Conservation (phyloP, 2,113 vertebrate species). For the Mesoclemmys tuberculata region DNA sequence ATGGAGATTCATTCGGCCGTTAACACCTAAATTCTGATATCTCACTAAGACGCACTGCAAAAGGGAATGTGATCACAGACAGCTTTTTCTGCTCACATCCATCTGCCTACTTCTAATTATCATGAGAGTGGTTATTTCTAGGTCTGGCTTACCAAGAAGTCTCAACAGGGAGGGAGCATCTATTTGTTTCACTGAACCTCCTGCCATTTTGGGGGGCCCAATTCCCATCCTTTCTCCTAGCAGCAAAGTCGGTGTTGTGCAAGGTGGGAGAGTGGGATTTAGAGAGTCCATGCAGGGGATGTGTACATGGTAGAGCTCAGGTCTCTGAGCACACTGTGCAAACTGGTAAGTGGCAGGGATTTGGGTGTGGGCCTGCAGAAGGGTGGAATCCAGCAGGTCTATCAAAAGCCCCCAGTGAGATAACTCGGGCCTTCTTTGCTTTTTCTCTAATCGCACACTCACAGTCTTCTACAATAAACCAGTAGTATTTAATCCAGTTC, state of each 20-base stretch:
- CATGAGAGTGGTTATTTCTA: neutral
- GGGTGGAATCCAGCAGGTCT: neutral
- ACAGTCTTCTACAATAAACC: neutral
- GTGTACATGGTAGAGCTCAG: too few species aligned
- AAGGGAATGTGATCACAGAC: neutral
- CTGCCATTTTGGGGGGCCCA: neutral
- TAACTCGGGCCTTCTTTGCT: neutral
- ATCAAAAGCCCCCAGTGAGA: neutral
- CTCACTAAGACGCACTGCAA: neutral
- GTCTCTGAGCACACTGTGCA: too few species aligned
- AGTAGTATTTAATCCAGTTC: neutral
- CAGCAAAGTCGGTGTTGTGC: neutral
- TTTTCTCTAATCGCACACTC: neutral
- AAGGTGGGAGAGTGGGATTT: neutral
- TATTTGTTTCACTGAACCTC: neutral
- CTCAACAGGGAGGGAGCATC: neutral
- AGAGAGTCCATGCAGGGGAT: neutral
- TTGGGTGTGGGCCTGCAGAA: neutral
- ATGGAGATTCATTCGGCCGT: neutral
- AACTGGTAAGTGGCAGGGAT: neutral
- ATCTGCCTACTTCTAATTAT: constrained; percentile 24
- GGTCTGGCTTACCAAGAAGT: neutral
- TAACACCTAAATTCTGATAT: neutral
- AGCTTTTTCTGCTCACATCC: neutral
- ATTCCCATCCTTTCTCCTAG: neutral